phyloP scores from a whole-genome alignment of 2,888 invertebrate genomes.

The Hirtodrosophila alboralis region DNA sequence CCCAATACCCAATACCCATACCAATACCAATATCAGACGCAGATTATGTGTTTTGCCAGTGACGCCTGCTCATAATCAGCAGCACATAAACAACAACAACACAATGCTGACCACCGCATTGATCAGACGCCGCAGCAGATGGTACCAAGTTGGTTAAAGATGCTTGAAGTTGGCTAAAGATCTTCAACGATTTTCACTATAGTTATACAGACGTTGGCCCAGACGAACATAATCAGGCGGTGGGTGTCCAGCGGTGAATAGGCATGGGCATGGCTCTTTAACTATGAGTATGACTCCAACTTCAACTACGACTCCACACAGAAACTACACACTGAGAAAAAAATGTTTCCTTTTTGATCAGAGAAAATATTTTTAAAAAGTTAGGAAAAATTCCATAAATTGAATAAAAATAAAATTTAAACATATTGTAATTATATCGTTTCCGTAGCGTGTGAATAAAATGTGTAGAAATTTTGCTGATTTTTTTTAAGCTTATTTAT shows the following conservation, averaged over 20 bases:
- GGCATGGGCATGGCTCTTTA: conserved; percentile 30
- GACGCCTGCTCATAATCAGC: conserved; percentile 78
- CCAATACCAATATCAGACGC: conserved; percentile 8
- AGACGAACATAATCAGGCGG: conserved; percentile 69
- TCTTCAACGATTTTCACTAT: conserved; percentile 49
- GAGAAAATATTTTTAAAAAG: no score
- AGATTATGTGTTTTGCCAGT: conserved; percentile 65
- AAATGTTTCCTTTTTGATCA: no score
- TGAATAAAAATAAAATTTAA: no score
- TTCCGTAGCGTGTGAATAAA: no score
- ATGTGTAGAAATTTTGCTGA: no score
- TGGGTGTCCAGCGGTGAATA: conserved; percentile 69
- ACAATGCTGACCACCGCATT: conserved; percentile 69
- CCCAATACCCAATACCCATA: conserved; percentile 7
- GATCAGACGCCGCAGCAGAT: conserved; percentile 57
- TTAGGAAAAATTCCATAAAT: no score
- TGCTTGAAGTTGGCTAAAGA: conserved; percentile 47
- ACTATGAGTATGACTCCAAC: conserved; percentile 6
- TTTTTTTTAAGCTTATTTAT: no score
- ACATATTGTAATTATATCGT: no score
- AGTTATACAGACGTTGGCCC: conserved; percentile 63
- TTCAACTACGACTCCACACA: conserved; percentile 3
- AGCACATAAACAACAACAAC: conserved; percentile 79
- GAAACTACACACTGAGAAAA: no score
- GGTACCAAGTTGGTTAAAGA: conserved; percentile 14